phyloP scores from a whole-genome alignment of 1,140 invertebrate species.

The Drosophila grimshawi region DNA sequence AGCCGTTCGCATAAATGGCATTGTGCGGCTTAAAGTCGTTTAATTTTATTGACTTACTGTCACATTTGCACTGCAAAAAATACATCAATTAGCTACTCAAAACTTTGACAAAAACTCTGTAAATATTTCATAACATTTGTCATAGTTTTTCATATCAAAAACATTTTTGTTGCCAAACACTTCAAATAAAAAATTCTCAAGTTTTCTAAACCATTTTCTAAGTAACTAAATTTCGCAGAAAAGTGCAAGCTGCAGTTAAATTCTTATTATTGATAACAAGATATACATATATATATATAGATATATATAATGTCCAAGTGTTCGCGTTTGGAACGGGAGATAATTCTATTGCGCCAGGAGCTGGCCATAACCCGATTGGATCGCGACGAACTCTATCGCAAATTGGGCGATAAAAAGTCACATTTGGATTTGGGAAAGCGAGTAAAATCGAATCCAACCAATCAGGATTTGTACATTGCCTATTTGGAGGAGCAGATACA shows the following conservation, averaged over 20 bases:
- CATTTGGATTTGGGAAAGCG: background rate
- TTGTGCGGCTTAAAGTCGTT: slow-evolving; percentile 10
- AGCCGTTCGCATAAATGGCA: slow-evolving; percentile 26
- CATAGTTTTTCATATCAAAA: slow-evolving; percentile 1
- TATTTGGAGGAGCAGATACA: slow-evolving; percentile 63
- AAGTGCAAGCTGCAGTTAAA: slow-evolving; percentile 19
- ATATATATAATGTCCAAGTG: slow-evolving; percentile 20
- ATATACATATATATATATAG: background rate
- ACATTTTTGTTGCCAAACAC: background rate
- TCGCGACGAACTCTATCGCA: slow-evolving; percentile 21
- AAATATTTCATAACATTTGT: no score
- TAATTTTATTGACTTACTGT: slow-evolving; percentile 12
- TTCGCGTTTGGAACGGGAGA: slow-evolving; percentile 39
- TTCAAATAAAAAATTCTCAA: slow-evolving; percentile 4
- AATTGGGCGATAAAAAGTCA: slow-evolving; percentile 2
- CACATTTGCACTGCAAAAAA: background rate
- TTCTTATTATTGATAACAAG: background rate
- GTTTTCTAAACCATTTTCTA: background rate
- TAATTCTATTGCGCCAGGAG: slow-evolving; percentile 31
- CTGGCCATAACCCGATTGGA: slow-evolving; percentile 7
- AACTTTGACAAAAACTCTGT: no score
- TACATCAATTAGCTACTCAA: no score
- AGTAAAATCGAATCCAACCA: background rate
- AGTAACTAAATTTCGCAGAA: slow-evolving; percentile 24
- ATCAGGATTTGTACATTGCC: slow-evolving; percentile 54